These are phyloP conservation scores for Pocillopora verrucosa DNA, from an alignment of 64 coral and sea anemone genomes.

Conservation along the genomic window DNA sequence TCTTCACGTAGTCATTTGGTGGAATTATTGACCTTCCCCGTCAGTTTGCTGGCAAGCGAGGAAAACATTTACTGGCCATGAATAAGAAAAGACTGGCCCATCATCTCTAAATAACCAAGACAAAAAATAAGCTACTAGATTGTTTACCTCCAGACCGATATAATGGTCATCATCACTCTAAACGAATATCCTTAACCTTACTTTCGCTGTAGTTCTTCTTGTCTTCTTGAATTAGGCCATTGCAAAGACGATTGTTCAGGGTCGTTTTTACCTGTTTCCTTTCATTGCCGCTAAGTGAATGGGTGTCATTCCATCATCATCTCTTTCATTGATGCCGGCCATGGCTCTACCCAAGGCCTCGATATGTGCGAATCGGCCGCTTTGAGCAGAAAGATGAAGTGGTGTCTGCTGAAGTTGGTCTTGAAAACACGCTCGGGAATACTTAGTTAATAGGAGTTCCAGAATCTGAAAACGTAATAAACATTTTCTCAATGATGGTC, in stretches of 20 bases:
- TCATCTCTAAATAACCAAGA: no score
- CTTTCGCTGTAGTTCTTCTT: no score
- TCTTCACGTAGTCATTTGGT: no score
- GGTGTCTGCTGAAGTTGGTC: constrained; percentile 51
- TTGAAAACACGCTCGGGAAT: constrained; percentile 36
- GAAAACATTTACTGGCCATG: no score
- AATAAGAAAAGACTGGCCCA: no score
- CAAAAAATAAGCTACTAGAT: no score
- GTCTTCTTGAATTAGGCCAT: not conserved
- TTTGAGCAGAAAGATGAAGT: constrained; percentile 42
- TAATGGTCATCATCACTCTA: no score
- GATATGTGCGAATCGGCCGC: constrained; percentile 17
- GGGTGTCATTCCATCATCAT: constrained; percentile 55
- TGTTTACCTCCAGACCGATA: no score
- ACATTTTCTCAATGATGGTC: no score
- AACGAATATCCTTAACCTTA: no score
- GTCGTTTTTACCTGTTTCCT: constrained; percentile 43
- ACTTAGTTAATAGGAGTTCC: constrained; percentile 23
- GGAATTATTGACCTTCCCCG: no score
- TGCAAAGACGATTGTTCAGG: not conserved
- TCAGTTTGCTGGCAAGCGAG: no score
- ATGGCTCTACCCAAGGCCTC: constrained; percentile 45
- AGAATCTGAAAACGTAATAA: not conserved
- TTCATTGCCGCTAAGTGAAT: constrained; percentile 45
- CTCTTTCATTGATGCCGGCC: constrained; percentile 42